Base-by-base conservation (phyloP, 2,113 vertebrate genomes). In the cat (Felis catus) region DNA sequence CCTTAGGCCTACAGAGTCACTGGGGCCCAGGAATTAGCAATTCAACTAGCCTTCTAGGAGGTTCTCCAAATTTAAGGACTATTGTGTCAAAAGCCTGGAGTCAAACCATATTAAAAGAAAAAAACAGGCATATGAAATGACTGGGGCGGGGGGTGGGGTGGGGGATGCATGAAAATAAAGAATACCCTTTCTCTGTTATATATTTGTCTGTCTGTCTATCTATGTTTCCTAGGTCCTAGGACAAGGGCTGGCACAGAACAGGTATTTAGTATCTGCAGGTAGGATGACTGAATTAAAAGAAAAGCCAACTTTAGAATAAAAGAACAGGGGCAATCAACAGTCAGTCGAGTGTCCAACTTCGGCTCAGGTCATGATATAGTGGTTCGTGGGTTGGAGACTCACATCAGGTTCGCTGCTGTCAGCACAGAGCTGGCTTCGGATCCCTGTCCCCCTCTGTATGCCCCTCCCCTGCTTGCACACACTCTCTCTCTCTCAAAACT, bases 231-330 rank as follows among this genome's bases (percentile, higher is more conserved):
- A 97, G 55, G 45, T 73, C 45, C n/a, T 27, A 63, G 18, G 16
- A 88, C 61, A 92, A 13, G 70, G 73, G 33, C 61, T 89, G 21
- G 25, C 15, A 91, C 23, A 68, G n/a, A 65, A 48, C 1, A 84
- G 76, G 48, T 4, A 87, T 27, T 96, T 92, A 96, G 14, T 81
- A 94, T 68, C 19, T 65, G 5, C 29, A 88, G 13, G 31, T 4
- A 96, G n/a, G 91, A 79, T 55, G 25, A 65, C 11, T 39, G 10
- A n/a, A 81, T 23, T 55, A 92, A 53, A 97, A 89, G 65, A 65
- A 96, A 94, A 94, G 86, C 2, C 53, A 97, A 89, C 21, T 88
- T 94, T 36, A 85, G 23, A 95, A 58, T 29, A 68, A 91, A 91
- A 91, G 95, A 94, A 27, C 4, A 55, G 55, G 55, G 18, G 55